Evolutionary conservation across 2,797 vertebrate species (phyloP), one percentile per base, ranked within the genome.

Genomic region (Clarias laeviceps): DNA sequence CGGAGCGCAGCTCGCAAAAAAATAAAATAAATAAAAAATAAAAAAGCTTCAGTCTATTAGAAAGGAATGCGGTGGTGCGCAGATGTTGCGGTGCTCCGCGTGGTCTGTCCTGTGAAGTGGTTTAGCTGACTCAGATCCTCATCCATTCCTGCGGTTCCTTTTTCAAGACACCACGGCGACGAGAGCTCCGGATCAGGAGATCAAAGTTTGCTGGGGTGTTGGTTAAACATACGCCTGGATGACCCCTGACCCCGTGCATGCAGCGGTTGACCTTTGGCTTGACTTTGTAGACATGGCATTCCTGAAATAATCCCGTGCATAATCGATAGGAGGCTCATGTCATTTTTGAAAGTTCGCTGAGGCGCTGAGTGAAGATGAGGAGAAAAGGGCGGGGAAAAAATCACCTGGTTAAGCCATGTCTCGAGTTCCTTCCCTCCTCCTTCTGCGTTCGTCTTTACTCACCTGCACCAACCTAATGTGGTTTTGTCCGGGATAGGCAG

Each of bases 61-160:
- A 83, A 87, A 80, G 93, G 93, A 94, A 93, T 93, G 91, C 87
- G 82, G 89, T 88, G 57, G 90, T 90, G 87, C 87, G 93, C 94
- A 95, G 95, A 96, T 96, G 94, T 94, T 93, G 89, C 87, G 89
- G 89, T 89, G 92, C 92, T 92, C 83, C 89, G 89, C 50, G 50
- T 54, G 50, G 40, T 89, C 88, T 85, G 65, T 84, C 87, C 82
- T 95, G 89, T 95, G 94, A 96, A 95, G 95, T 95, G 95, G 95
- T 95, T 91, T 89, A 64, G 94, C 93, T 94, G 94, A 94, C 92
- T 94, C 92, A 76, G 92, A 94, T 93, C 91, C 91, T 89, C 73
- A 91, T 84, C 93, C 94, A 94, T 95, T 95, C 94, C 95, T 95
- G 95, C 7, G 94, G 95, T 94, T 92, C 90, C 87, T 88, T 93